Evolutionary conservation across 1,140 invertebrate species (phyloP).

Genomic region (Microvelia longipes): DNA sequence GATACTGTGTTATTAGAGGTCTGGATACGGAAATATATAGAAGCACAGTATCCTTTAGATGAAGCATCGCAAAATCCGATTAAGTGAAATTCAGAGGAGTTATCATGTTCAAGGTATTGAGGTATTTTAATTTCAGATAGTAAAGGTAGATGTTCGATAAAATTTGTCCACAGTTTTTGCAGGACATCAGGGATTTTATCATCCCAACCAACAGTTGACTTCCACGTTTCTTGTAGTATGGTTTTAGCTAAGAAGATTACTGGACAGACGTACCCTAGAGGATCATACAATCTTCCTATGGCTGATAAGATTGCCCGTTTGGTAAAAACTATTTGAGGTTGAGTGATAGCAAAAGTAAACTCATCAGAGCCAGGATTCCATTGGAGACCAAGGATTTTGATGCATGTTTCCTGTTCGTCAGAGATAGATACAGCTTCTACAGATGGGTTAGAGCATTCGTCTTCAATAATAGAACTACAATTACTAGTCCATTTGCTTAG

Average conservation of each 20-base stretch:
- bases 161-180: background rate
- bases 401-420: background rate
- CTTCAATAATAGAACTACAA: background rate
- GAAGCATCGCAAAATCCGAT: background rate
- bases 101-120: background rate
- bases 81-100: background rate
- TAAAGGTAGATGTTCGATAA: background rate
- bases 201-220: slow-evolving; percentile 24
- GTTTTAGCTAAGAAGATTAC: slow-evolving; percentile 21
- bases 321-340: background rate
- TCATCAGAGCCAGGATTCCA: slow-evolving; percentile 2
- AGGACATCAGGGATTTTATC: background rate
- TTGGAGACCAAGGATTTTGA: slow-evolving; percentile 2
- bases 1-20: background rate
- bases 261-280: slow-evolving; percentile 24
- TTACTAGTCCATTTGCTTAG: background rate
- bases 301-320: slow-evolving; percentile 21
- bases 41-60: background rate
- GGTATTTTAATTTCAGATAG: background rate
- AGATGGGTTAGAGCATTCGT: background rate
- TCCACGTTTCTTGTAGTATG: slow-evolving; percentile 25
- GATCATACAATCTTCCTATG: slow-evolving; percentile 25
- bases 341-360: background rate
- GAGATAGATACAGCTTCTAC: background rate
- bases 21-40: background rate